A percentile compares a stretch with the other conserved stretches of the same genome.
Conservation (phyloP, 2,888 invertebrate genomes). For the Physocephala rufipes region DNA sequence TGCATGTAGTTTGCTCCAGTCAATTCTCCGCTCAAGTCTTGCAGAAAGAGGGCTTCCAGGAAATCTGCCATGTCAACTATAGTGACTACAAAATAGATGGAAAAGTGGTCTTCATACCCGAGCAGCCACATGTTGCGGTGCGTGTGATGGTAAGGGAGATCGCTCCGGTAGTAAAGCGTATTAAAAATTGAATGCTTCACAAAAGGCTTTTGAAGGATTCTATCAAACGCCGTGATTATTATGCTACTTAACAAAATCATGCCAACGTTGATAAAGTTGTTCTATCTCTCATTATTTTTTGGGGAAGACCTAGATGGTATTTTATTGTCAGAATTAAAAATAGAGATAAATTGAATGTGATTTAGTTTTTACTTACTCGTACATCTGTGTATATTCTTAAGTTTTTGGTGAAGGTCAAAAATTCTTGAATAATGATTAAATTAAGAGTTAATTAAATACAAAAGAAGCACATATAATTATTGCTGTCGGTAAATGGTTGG, state of each 20-base stretch:
- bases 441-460: background rate
- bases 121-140: conserved; percentile 72
- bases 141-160: conserved; percentile 70
- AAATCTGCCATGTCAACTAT: conserved; percentile 73
- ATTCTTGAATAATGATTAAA: too few species aligned
- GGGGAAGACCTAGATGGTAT: background rate
- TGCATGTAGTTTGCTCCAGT: conserved; percentile 80
- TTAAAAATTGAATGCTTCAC: background rate
- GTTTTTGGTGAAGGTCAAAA: background rate
- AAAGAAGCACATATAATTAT: background rate
- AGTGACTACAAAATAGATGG: conserved; percentile 73
- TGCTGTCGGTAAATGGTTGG: background rate
- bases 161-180: conserved; percentile 24
- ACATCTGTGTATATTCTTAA: background rate
- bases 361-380: conserved; percentile 11
- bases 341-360: conserved; percentile 13
- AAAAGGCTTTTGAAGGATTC: background rate
- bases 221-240: background rate
- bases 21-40: conserved; percentile 79
- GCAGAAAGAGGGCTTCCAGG: conserved; percentile 75
- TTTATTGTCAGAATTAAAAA: background rate
- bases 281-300: conserved; percentile 4
- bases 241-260: background rate
- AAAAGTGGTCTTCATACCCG: conserved; percentile 73
- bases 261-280: background rate